These are phyloP conservation scores for Gambusia yucatana DNA, from an alignment of 2,797 vertebrate species.

Conservation along the genomic window DNA sequence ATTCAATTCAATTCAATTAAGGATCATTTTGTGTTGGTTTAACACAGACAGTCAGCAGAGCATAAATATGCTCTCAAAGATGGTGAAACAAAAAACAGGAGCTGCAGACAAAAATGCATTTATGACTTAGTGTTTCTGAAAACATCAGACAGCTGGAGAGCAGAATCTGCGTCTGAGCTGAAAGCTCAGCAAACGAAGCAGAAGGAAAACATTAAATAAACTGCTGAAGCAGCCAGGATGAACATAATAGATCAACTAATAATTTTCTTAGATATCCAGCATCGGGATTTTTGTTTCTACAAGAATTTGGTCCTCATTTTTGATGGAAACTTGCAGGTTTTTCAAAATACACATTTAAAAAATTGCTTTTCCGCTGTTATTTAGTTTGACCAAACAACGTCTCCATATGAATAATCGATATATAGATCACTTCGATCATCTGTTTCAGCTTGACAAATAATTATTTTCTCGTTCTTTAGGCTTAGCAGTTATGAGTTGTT, in stretches of 20 bases:
- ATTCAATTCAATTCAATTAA: not conserved
- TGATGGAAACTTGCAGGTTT: not conserved
- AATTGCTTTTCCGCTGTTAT: not conserved
- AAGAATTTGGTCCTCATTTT: not conserved
- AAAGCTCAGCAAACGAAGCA: slow-evolving; percentile 2
- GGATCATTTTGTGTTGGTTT: not conserved
- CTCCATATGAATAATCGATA: not conserved
- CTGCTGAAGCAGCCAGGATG: not conserved
- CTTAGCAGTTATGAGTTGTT: not conserved
- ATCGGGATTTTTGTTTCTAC: not conserved
- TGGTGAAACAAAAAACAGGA: slow-evolving; percentile 37
- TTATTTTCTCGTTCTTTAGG: not conserved
- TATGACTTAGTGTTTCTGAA: slow-evolving; percentile 36
- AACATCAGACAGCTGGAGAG: slow-evolving; percentile 20
- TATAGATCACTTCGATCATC: not conserved
- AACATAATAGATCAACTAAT: not conserved
- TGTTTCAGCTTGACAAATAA: not conserved
- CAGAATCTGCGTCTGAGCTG: slow-evolving; percentile 8
- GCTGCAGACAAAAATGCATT: slow-evolving; percentile 27
- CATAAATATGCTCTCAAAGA: not conserved
- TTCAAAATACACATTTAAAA: not conserved
- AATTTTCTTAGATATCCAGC: not conserved
- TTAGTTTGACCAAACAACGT: not conserved
- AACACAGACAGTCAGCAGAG: not conserved
- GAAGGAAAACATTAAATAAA: slow-evolving; percentile 7